Evolutionary conservation across 2,113 vertebrate genomes (phyloP), one percentile per base, ranked within the genome.

Genomic region (Bostrychus sinensis): DNA sequence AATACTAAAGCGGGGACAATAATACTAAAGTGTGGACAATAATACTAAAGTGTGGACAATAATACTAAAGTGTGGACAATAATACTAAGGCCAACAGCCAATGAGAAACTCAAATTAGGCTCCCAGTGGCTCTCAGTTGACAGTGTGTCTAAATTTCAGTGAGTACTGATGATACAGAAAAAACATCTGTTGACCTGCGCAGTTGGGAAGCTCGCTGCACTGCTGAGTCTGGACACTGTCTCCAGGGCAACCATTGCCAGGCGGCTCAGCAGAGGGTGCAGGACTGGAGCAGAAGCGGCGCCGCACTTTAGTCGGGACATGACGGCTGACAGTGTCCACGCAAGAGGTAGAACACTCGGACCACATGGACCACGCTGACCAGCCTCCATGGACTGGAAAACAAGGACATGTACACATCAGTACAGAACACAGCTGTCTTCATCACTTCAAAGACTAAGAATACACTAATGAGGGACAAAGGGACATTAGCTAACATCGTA

Each of bases 181-280:
- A 32, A 32, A 32, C 37, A 39, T 17, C 3, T 2, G 32, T 60
- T 70, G 36, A 88, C 88, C 84, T 57, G 83, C 75, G 67, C 88
- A 89, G 61, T 85, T 84, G 5, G 79, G 84, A 0, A 88, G 56
- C 4, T 87, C 69, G 0, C 12, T 77, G 70, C 88, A 89, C 7
- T 9, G 1, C 46, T 78, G 34, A 0, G 0, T 3, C 54, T 86
- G 32, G 5, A 5, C 0, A 0, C 0, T 0, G 0, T 78, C 46
- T 19, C 80, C 88, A 3, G 26, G 64, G 32, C 88, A 89, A 36
- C 1, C 1, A 1, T 75, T 25, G 3, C 84, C 88, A 7, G 3
- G 79, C 2, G 86, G 76, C 0, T 0, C 4, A 0, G 80, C 86
- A 25, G 88, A 89, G 1, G 83, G 88, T 64, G 57, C 6, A 28